Base-by-base conservation (phyloP, 2,113 vertebrate genomes). In the Sprattus sprattus region DNA sequence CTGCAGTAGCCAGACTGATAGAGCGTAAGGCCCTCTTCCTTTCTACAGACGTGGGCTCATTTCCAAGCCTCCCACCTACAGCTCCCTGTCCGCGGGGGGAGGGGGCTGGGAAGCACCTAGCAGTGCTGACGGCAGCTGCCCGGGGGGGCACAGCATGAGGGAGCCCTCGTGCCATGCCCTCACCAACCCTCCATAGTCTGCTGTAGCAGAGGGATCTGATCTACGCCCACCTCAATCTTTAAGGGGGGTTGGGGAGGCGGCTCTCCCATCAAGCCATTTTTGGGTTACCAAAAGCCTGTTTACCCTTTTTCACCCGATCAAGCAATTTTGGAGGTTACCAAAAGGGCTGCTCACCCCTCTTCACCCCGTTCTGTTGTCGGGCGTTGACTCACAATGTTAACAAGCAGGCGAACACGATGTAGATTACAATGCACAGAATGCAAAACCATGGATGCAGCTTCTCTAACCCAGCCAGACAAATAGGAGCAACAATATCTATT, bases 31-130 rank as follows among this genome's bases (percentile, higher is more conserved):
- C 71, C 71, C 64, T 71, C 25, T 15, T 11, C 13, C 16, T 15
- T 75, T 11, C 44, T 28, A 78, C 71, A 78, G 9, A 39, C 32
- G 10, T 13, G 9, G 71, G 71, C 28, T 39, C 28, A 15, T 16
- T 78, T 78, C 71, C 71, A 78, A 78, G 28, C 71, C 71, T 78
- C 71, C 71, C 25, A 78, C 71, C 71, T 78, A 39, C 71, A 78
- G 71, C 11, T 25, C 64, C 6, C 2, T 4, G 4, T 10, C 8
- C 1, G 25, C 15, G 64, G 2, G 64, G 3, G 64, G 64, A 71
- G 28, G 71, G 71, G 71, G 71, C 71, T 78, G 71, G 71, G 71
- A 28, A 32, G 71, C 71, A 78, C 71, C 71, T 78, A 39, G 15
- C 71, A 39, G 25, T 78, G 71, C 71, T 78, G 71, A 78, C 71